phyloP scores from a whole-genome alignment of 2,797 vertebrate species.

The Menidia menidia region DNA sequence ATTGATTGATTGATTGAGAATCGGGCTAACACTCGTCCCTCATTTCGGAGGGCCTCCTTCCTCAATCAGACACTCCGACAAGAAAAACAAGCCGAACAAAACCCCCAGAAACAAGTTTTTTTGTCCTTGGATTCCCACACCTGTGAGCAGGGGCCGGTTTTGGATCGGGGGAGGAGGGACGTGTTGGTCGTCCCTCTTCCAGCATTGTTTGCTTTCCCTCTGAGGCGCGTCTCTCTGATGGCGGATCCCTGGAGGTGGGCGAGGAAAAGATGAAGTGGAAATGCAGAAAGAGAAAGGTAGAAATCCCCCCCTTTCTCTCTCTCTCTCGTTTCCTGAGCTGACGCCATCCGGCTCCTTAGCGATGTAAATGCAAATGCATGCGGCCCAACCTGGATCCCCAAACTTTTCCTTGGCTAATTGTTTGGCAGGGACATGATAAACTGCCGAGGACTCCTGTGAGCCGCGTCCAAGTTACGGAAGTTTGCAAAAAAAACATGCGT shows the following conservation, averaged over 20 bases:
- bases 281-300: constrained; percentile 17
- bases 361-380: constrained; percentile 98
- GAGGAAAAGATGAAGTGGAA: constrained; percentile 57
- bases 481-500: constrained; percentile 52
- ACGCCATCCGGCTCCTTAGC: constrained; percentile 89
- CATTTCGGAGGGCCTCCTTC: constrained; percentile 48
- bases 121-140: constrained; percentile 83
- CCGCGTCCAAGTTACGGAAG: constrained; percentile 66
- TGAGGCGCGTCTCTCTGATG: constrained; percentile 83
- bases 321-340: constrained; percentile 71
- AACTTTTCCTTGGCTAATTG: constrained; percentile 91
- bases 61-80: constrained; percentile 62
- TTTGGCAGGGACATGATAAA: constrained; percentile 83
- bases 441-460: constrained; percentile 62
- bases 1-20: too few species aligned
- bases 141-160: constrained; percentile 73
- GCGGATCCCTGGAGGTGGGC: constrained; percentile 83
- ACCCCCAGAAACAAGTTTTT: constrained; percentile 66
- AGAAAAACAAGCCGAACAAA: constrained; percentile 69
- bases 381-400: constrained; percentile 91
- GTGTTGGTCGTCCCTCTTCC: constrained; percentile 82
- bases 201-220: constrained; percentile 85
- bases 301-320: constrained; percentile 68
- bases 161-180: constrained; percentile 70
- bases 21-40: constrained; percentile 27